phyloP scores from a whole-genome alignment of 53 echinoderm and acorn worm species.

The Actinopyga echinites region DNA sequence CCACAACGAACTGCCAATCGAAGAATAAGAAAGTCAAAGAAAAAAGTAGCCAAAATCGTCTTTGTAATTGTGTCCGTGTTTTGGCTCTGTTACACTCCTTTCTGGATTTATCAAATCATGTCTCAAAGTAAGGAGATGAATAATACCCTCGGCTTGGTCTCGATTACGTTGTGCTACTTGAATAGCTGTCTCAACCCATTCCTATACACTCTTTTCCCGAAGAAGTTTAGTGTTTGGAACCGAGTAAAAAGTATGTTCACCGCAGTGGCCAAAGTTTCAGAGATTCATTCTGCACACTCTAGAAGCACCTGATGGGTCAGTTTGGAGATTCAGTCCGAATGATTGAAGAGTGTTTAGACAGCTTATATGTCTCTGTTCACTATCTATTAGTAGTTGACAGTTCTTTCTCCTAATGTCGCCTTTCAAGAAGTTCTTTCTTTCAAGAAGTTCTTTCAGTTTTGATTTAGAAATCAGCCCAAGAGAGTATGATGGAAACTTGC shows the following conservation, averaged over 20 bases:
- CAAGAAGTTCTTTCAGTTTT: no score
- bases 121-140: constrained; percentile 45
- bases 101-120: constrained; percentile 69
- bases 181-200: constrained; percentile 54
- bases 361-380: no score
- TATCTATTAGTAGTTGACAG: no score
- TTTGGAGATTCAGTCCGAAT: neutral
- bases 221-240: constrained; percentile 48
- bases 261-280: constrained; percentile 1
- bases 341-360: no score
- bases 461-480: no score
- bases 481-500: no score
- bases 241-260: constrained; percentile 29
- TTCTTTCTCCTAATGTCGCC: no score
- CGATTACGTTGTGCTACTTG: constrained; percentile 44
- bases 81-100: constrained; percentile 79
- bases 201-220: constrained; percentile 43
- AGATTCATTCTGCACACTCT: constrained; percentile 4
- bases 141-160: constrained; percentile 28
- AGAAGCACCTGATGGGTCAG: neutral
- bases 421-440: no score
- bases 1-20: constrained; percentile 54
- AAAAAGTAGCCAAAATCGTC: constrained; percentile 68
- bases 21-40: constrained; percentile 59
- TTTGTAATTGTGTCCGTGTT: constrained; percentile 70